Evolutionary conservation across 2,113 vertebrate species (phyloP).

Genomic region (Pimephales promelas): DNA sequence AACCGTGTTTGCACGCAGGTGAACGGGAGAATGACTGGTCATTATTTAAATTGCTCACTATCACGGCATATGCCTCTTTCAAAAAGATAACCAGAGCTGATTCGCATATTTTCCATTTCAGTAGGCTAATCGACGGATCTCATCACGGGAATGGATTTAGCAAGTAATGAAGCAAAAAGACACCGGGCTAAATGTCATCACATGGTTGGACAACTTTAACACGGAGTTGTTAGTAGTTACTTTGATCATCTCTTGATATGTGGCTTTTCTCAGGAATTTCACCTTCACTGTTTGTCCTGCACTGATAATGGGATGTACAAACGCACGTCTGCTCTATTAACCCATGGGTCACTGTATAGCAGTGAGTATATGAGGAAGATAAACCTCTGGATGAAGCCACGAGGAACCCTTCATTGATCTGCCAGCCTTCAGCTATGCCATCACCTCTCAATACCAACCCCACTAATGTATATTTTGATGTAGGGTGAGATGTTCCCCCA

Average conservation of each 20-base stretch:
- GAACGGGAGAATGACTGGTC: neutral
- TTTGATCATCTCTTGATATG: conserved; percentile 32
- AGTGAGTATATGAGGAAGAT: neutral
- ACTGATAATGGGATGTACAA: neutral
- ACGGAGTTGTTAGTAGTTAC: neutral
- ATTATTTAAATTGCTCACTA: conserved; percentile 4
- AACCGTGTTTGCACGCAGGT: neutral
- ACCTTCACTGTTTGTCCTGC: neutral
- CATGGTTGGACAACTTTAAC: conserved; percentile 7
- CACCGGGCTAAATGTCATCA: conserved; percentile 9
- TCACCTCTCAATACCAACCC: neutral
- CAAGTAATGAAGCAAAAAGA: conserved; percentile 12
- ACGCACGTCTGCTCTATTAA: neutral
- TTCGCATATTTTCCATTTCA: conserved; percentile 21
- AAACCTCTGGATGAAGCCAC: neutral
- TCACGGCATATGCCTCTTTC: neutral
- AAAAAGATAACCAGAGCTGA: conserved; percentile 3
- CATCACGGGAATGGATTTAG: conserved; percentile 35
- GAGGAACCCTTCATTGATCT: neutral
- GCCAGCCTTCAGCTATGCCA: neutral
- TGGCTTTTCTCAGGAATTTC: conserved; percentile 2
- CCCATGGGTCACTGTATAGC: neutral
- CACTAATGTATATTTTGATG: too few relatives aligned
- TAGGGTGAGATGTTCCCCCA: too few relatives aligned
- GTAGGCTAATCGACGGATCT: neutral